Conservation (phyloP, 1,140 invertebrate species). For the Vanessa tameamea region DNA sequence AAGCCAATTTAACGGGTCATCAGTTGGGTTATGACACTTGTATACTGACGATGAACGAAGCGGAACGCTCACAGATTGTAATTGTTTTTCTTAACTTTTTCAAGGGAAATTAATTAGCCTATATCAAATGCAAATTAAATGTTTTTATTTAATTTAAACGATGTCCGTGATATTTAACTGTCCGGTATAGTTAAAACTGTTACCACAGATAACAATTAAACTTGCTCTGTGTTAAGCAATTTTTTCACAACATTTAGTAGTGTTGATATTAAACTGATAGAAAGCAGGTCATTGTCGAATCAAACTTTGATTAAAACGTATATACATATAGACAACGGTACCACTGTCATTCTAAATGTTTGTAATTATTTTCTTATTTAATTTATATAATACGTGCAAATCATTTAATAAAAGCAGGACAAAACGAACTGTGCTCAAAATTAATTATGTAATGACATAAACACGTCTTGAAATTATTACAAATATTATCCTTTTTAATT, state of each 20-base stretch:
- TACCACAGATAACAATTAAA: slow-evolving; percentile 14
- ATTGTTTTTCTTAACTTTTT: slow-evolving; percentile 46
- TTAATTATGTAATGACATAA: no score
- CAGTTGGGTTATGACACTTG: slow-evolving; percentile 54
- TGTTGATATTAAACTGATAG: slow-evolving; percentile 36
- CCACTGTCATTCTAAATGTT: no score
- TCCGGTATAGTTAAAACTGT: slow-evolving; percentile 1
- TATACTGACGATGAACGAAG: slow-evolving; percentile 45
- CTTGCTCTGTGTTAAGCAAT: slow-evolving; percentile 4
- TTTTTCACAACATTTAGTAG: slow-evolving; percentile 8
- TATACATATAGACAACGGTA: no score
- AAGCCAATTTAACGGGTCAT: slow-evolving; percentile 67
- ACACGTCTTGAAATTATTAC: not conserved
- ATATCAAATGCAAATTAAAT: slow-evolving; percentile 50
- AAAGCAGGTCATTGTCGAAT: slow-evolving; percentile 64
- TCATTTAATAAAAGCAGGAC: no score
- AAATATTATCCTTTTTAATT: not conserved
- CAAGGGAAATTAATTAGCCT: slow-evolving; percentile 48
- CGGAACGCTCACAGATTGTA: slow-evolving; percentile 49
- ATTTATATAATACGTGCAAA: no score
- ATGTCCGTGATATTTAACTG: slow-evolving; percentile 8
- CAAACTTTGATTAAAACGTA: slow-evolving; percentile 26
- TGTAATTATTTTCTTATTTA: no score
- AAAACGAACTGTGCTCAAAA: no score
- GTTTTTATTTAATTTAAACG: slow-evolving; percentile 39